Evolutionary conservation across 2,797 vertebrate species (phyloP).

Genomic region (Coracias cyanogaster): DNA sequence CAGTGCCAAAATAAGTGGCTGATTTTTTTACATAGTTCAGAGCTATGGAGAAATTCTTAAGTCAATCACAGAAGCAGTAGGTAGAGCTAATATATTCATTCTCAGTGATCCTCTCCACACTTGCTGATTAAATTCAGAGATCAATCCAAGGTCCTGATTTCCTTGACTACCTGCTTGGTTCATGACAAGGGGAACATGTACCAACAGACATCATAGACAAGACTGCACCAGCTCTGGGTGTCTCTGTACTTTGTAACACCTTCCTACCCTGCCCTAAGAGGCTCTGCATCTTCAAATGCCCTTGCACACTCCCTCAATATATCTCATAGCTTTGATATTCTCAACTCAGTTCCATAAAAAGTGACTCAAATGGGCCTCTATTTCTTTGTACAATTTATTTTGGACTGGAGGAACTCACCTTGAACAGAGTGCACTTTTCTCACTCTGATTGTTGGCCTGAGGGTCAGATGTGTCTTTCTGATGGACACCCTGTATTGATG

Average conservation of each 20-base stretch:
- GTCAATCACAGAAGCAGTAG: not conserved
- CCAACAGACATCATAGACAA: not conserved
- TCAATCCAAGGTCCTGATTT: not conserved
- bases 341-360: not conserved
- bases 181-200: not conserved
- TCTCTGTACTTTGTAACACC: not conserved
- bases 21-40: not conserved
- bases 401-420: not conserved
- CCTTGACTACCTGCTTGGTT: not conserved
- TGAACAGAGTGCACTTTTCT: not conserved
- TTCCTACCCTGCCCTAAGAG: not conserved
- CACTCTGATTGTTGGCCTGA: not conserved
- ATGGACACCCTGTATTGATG: not conserved
- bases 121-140: not conserved
- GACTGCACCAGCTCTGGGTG: not conserved
- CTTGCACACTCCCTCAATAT: not conserved
- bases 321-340: not conserved
- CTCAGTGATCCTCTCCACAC: not conserved
- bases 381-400: not conserved
- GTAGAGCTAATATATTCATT: not conserved
- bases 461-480: not conserved
- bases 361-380: not conserved
- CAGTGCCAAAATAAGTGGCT: not conserved
- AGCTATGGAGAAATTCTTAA: not conserved
- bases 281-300: not conserved